phyloP scores from a whole-genome alignment of 2,888 invertebrate genomes.

The Napeogenes inachia region DNA sequence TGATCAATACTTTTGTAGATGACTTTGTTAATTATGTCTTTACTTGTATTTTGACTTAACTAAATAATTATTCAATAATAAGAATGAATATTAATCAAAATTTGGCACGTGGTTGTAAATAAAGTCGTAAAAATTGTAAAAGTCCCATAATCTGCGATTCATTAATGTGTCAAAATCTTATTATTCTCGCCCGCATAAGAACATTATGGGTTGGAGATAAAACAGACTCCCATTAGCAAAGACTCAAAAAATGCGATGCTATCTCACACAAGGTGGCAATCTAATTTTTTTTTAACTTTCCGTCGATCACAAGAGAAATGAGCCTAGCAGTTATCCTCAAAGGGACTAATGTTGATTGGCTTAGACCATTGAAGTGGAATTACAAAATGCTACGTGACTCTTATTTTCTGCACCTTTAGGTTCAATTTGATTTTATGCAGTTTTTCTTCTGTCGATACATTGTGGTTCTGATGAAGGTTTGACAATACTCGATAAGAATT shows the following conservation, averaged over 20 bases:
- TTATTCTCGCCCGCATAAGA: conserved; percentile 74
- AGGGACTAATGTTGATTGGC: conserved; percentile 73
- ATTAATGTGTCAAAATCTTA: conserved; percentile 74
- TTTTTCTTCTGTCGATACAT: conserved; percentile 26
- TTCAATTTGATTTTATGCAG: conserved; percentile 29
- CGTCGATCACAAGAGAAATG: conserved; percentile 73
- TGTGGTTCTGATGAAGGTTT: conserved; percentile 40
- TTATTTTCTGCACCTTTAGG: conserved; percentile 33
- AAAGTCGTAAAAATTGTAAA: conserved; percentile 14
- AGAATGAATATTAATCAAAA: too few relatives aligned
- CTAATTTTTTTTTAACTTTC: conserved; percentile 67
- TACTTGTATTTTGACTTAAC: too few relatives aligned
- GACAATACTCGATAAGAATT: conserved; percentile 50
- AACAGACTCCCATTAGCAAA: conserved; percentile 73
- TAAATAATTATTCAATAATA: too few relatives aligned
- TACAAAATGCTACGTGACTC: conserved; percentile 20
- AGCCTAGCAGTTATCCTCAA: conserved; percentile 57
- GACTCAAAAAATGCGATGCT: conserved; percentile 63
- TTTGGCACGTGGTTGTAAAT: neutral
- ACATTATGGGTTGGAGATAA: conserved; percentile 73
- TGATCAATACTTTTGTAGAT: too few relatives aligned
- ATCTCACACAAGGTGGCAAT: conserved; percentile 72
- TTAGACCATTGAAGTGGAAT: conserved; percentile 37
- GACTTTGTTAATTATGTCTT: too few relatives aligned
- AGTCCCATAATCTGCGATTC: conserved; percentile 50